A percentile compares a stretch with the other conserved stretches of the same genome.
phyloP scores from a whole-genome alignment of 2,888 invertebrate species.

The Lepidocyrtinus sp. region DNA sequence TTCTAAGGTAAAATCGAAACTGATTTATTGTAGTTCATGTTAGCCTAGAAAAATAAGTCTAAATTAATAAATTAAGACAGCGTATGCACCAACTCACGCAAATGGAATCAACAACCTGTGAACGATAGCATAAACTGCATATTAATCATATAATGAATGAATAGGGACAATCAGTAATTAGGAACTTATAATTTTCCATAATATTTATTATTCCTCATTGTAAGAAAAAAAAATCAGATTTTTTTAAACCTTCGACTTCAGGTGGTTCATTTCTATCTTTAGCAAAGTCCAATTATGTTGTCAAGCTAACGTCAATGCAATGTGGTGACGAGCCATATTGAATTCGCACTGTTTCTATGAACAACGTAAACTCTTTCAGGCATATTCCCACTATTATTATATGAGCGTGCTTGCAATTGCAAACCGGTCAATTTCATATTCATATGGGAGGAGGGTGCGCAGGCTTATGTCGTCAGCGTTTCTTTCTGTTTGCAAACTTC shows the following conservation, averaged over 20 bases:
- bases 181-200: slow-evolving; percentile 38
- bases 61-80: slow-evolving; percentile 21
- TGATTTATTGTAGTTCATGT: too few species aligned
- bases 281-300: slow-evolving; percentile 40
- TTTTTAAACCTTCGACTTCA: neutral
- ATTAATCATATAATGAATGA: slow-evolving; percentile 15
- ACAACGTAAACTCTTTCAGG: too few species aligned
- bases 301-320: slow-evolving; percentile 41
- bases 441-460: slow-evolving; percentile 16
- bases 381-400: too few species aligned
- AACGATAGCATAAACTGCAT: neutral
- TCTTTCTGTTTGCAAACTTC: too few species aligned
- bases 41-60: slow-evolving; percentile 26
- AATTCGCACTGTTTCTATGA: too few species aligned
- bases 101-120: too few species aligned
- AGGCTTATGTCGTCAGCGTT: neutral
- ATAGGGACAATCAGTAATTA: slow-evolving; percentile 34
- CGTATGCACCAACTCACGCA: too few species aligned
- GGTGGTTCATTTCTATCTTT: too few species aligned
- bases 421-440: too few species aligned
- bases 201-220: slow-evolving; percentile 26
- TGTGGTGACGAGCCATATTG: too few species aligned
- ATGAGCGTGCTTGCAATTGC: too few species aligned
- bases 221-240: slow-evolving; percentile 6
- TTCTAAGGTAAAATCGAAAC: slow-evolving; percentile 44